These are phyloP conservation scores for Meloidogyne floridensis DNA, from an alignment of 1,140 invertebrate species.

Conservation along the genomic window DNA sequence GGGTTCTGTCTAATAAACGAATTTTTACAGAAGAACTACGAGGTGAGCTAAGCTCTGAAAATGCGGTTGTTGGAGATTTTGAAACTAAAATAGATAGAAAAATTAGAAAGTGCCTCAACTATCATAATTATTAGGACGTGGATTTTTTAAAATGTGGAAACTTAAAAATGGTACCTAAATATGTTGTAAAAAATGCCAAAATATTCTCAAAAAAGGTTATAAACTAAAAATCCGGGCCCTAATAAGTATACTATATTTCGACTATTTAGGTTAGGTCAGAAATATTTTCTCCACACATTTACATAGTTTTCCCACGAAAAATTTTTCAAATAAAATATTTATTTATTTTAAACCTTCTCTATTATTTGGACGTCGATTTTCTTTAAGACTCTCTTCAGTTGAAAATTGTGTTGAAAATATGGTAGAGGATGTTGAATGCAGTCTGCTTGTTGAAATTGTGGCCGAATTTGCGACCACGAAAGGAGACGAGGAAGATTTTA, in stretches of 20 bases:
- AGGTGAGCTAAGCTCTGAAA: neutral
- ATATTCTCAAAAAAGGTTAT: too few relatives aligned
- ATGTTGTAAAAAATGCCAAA: too few relatives aligned
- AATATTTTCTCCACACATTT: too few relatives aligned
- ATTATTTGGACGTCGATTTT: neutral
- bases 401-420: neutral
- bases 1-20: neutral
- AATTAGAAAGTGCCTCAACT: too few relatives aligned
- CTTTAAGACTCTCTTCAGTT: slow-evolving; percentile 10
- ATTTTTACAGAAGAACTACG: neutral
- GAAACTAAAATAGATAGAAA: too few relatives aligned
- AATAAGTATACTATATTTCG: too few relatives aligned
- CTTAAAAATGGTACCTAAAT: neutral
- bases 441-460: neutral
- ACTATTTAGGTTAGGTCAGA: too few relatives aligned
- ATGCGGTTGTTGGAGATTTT: neutral
- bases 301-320: too few relatives aligned
- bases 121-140: too few relatives aligned
- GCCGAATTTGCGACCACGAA: neutral
- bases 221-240: too few relatives aligned
- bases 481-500: neutral
- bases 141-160: neutral
- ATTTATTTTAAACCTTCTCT: neutral
- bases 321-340: too few relatives aligned
- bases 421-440: neutral